Evolutionary conservation across 64 coral and sea anemone species (phyloP).

Genomic region (Catalaphyllia jardinei): DNA sequence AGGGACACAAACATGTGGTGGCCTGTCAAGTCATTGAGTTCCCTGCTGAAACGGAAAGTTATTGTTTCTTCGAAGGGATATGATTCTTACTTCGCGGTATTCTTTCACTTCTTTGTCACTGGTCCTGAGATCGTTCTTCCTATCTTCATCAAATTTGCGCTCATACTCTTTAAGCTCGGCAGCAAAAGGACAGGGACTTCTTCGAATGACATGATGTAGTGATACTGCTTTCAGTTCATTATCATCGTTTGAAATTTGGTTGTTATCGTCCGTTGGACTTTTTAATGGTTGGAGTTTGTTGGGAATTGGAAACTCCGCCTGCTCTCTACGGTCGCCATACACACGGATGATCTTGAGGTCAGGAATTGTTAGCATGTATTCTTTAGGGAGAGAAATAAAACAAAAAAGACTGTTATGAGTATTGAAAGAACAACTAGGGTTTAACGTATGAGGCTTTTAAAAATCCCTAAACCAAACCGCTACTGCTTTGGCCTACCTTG

Average conservation of each 20-base stretch:
- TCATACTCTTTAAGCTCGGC: conserved; percentile 34
- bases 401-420: not conserved
- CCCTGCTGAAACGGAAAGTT: no score
- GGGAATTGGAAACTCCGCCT: conserved; percentile 79
- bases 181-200: conserved; percentile 43
- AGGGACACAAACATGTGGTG: no score
- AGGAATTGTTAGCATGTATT: conserved; percentile 65
- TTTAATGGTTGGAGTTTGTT: conserved; percentile 51
- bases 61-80: no score
- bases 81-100: conserved; percentile 56
- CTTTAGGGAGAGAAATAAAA: conserved; percentile 36
- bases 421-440: not conserved
- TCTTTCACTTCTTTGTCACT: conserved; percentile 35
- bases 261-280: conserved; percentile 24
- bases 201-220: conserved; percentile 84
- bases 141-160: conserved; percentile 24
- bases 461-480: no score
- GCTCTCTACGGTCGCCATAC: conserved; percentile 56
- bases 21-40: no score
- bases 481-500: no score
- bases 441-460: no score
- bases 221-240: conserved; percentile 53
- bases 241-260: not conserved
- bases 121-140: not conserved
- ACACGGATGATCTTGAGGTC: conserved; percentile 77